Evolutionary conservation across 2,113 vertebrate genomes (phyloP).

Genomic region (Alouatta palliata): DNA sequence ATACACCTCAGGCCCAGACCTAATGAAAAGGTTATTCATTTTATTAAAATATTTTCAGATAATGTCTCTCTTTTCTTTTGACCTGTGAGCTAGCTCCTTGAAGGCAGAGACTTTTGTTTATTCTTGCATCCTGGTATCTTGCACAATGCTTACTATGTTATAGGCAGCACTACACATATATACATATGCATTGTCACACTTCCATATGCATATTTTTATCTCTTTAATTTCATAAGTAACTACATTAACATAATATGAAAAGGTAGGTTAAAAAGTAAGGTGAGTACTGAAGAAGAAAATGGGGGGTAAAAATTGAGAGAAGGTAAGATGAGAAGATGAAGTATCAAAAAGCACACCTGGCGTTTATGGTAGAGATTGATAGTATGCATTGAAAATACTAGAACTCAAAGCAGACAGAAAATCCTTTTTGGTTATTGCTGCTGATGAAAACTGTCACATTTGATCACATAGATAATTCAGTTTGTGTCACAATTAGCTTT

Average conservation of each 20-base stretch:
- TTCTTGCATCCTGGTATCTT: neutral
- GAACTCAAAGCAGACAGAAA: neutral
- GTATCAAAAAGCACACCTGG: neutral
- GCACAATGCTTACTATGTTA: neutral
- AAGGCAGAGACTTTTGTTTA: neutral
- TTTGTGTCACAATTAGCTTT: neutral
- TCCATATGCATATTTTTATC: neutral
- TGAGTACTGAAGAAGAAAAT: neutral
- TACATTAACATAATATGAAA: slow-evolving; percentile 25
- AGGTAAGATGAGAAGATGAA: neutral
- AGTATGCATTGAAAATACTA: neutral
- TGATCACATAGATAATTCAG: neutral
- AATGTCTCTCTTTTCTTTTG: neutral
- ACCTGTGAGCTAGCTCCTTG: neutral
- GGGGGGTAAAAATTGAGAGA: neutral
- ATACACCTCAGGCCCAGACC: neutral
- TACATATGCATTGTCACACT: neutral
- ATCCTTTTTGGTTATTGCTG: neutral
- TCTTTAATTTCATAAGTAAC: neutral
- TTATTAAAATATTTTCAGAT: neutral
- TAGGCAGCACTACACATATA: neutral
- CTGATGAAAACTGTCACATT: neutral
- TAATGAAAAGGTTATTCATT: neutral
- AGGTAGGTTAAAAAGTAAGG: neutral
- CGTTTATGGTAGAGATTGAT: neutral